A percentile compares a stretch with the other conserved stretches of the same genome.
Conservation (phyloP, 2,888 invertebrate species). For the Polia nebulosa region DNA sequence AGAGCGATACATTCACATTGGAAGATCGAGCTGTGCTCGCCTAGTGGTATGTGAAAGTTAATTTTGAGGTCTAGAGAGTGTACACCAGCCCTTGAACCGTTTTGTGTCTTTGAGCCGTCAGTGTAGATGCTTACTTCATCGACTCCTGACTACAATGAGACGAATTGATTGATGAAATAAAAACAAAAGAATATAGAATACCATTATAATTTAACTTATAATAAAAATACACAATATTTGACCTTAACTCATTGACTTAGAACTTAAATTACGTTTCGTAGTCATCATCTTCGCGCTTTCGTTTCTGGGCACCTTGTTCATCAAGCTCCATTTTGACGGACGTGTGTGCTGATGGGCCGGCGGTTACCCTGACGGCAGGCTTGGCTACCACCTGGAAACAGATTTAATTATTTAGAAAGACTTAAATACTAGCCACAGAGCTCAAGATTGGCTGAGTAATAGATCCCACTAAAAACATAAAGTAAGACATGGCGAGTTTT, state of each 20-base stretch:
- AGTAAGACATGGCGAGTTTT: no score
- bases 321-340: conserved; percentile 92
- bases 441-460: not conserved
- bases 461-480: no score
- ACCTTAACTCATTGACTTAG: conserved; percentile 38
- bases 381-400: conserved; percentile 83
- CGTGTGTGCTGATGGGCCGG: conserved; percentile 80
- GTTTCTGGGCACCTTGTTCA: conserved; percentile 88
- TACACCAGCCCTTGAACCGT: no score
- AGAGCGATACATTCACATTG: no score
- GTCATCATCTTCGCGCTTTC: conserved; percentile 93
- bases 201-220: conserved; percentile 23
- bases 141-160: not conserved
- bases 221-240: conserved; percentile 47
- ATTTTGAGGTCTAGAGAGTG: no score
- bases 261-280: conserved; percentile 82
- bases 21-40: no score
- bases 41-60: no score
- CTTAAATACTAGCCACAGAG: not conserved
- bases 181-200: conserved; percentile 14
- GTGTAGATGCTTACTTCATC: no score
- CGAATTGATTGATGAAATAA: conserved; percentile 5
- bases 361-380: conserved; percentile 86
- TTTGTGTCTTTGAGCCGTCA: no score
- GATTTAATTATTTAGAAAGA: not conserved